These are phyloP conservation scores for Fopius arisanus DNA, from an alignment of 1,140 invertebrate genomes.

Conservation along the genomic window DNA sequence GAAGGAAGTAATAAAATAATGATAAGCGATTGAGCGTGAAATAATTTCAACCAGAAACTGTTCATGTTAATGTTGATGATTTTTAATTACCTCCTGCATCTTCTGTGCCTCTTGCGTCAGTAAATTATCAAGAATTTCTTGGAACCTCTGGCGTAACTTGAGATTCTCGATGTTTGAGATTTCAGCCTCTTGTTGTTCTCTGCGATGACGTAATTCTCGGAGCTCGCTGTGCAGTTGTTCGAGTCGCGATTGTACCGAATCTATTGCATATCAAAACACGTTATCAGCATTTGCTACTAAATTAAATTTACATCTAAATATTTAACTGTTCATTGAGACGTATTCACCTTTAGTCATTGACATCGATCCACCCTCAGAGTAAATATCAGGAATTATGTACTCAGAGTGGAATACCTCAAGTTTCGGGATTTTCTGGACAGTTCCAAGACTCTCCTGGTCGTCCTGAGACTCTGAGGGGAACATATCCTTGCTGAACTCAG, in stretches of 20 bases:
- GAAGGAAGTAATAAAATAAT: constrained; percentile 19
- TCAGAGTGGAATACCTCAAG: constrained; percentile 55
- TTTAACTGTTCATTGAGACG: background rate
- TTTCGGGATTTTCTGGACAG: constrained; percentile 49
- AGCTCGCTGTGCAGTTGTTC: constrained; percentile 73
- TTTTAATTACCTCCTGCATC: constrained; percentile 73
- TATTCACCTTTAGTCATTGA: constrained; percentile 51
- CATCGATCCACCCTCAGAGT: constrained; percentile 43
- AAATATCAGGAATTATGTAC: constrained; percentile 56
- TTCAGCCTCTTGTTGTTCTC: constrained; percentile 81
- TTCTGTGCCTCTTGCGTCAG: constrained; percentile 81
- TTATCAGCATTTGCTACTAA: background rate
- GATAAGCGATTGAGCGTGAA: background rate
- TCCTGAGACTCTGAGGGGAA: constrained; percentile 55
- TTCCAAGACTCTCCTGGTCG: constrained; percentile 17
- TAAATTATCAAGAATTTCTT: constrained; percentile 80
- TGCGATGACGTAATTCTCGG: constrained; percentile 73
- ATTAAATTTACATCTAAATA: background rate
- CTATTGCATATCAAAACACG: constrained; percentile 44
- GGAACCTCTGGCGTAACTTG: constrained; percentile 81
- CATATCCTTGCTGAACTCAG: constrained; percentile 69
- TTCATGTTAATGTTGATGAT: background rate
- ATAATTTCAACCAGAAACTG: background rate
- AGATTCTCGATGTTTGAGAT: constrained; percentile 87
- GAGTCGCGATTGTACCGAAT: constrained; percentile 54